Conservation (phyloP, 2,888 invertebrate genomes). For the Hesperia comma region DNA sequence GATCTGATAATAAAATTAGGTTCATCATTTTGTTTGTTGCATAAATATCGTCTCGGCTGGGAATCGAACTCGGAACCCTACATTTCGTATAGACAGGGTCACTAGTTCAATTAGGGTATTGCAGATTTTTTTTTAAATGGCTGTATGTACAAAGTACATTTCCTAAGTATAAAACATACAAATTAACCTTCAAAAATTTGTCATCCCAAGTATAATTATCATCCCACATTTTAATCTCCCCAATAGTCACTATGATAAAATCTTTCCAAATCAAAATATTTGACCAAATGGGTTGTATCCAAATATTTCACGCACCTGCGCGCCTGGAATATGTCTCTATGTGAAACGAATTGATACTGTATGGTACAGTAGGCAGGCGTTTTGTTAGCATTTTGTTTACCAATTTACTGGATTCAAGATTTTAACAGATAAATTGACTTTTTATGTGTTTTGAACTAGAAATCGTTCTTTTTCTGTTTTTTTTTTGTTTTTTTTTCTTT, state of each 20-base stretch:
- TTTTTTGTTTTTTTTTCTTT: no score
- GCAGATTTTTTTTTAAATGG: no score
- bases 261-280: conserved; percentile 19
- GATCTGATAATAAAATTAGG: no score
- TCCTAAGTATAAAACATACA: no score
- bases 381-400: conserved; percentile 19
- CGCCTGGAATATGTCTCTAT: not conserved
- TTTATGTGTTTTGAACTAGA: not conserved
- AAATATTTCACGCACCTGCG: conserved; percentile 21
- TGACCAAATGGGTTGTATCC: conserved; percentile 9
- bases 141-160: no score
- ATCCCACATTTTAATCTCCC: not conserved
- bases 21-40: no score
- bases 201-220: not conserved
- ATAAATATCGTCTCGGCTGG: no score
- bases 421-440: not conserved
- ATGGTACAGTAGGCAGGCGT: conserved; percentile 21
- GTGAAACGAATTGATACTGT: not conserved
- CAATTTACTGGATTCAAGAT: conserved; percentile 10
- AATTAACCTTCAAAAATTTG: no score
- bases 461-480: no score
- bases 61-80: no score
- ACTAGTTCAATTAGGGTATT: no score
- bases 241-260: not conserved
- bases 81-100: no score